Evolutionary conservation across 1,140 invertebrate genomes (phyloP), one percentile per base, ranked within the genome.

Genomic region (Anoplolepis gracilipes): DNA sequence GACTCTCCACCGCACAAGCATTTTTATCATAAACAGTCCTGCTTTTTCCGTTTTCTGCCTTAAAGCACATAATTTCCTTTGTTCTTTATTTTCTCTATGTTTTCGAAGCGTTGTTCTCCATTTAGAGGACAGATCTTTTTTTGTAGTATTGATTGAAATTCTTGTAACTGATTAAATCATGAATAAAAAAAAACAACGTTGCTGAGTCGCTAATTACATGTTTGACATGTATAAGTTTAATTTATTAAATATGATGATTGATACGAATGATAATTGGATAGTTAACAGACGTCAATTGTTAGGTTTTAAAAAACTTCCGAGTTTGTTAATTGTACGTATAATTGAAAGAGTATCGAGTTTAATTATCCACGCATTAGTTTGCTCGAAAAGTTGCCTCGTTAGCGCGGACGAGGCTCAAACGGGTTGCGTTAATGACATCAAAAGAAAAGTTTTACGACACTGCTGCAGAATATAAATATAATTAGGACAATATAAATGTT

Each of bases 351-450:
- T 73, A 82, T 73, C 19, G 78, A 73, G 49, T 82, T 82, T 82
- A 72, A 82, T 82, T 82, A 82, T 61, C 67, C 30, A 28, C 13
- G 36, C 78, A 25, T 72, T 59, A 59, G 78, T 59, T 82, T 82
- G 78, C 28, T 82, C 33, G 53, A 13, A 81, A 82, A 73, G 78
- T 82, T 82, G 78, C 78, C 78, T 82, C 78, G 78, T 82, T 82
- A 82, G 78, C 65, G 36, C 53, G 53, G 19, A 46, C 65, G n/a
- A 25, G 19, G 33, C 53, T 81, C 78, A 81, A 81, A 70, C 78
- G 61, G 55, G 30, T 53, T 8, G 36, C 30, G 55, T 55, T 82
- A 82, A 82, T 82, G 78, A 73, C 53, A 82, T 82, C 78, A 82
- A 82, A 82, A 55, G 25, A 73, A 82, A 82, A 82, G 78, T 82